Evolutionary conservation across 2,797 vertebrate genomes (phyloP).

Genomic region (Tinamus major): DNA sequence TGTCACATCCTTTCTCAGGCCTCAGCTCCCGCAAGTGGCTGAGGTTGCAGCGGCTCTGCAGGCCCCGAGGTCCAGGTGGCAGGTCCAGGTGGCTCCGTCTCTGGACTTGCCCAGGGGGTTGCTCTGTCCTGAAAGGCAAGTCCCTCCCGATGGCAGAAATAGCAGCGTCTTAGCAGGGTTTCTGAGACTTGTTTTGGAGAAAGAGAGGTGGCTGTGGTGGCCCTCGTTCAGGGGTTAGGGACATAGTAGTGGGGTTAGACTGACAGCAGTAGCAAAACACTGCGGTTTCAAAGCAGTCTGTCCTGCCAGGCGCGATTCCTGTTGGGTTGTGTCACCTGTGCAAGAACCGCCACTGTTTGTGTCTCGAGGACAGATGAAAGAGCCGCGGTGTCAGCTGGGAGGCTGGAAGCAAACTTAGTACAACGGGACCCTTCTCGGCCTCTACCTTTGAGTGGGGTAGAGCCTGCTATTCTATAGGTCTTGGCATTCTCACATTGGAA

Average conservation of each 20-base stretch:
- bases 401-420: background rate
- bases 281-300: background rate
- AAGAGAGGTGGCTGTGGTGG: background rate
- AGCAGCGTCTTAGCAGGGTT: background rate
- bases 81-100: background rate
- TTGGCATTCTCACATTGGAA: background rate
- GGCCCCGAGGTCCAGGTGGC: background rate
- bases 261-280: background rate
- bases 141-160: background rate
- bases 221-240: background rate
- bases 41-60: background rate
- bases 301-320: background rate
- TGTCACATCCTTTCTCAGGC: background rate
- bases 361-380: fast-evolving
- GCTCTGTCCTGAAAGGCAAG: background rate
- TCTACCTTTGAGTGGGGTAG: background rate
- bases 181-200: background rate
- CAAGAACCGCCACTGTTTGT: background rate
- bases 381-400: background rate
- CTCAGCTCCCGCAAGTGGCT: background rate
- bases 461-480: background rate
- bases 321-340: background rate
- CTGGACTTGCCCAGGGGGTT: background rate
- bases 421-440: background rate
- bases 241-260: background rate